These are phyloP conservation scores for Epinephelus awoara DNA, from an alignment of 2,797 vertebrate genomes.

Conservation along the genomic window DNA sequence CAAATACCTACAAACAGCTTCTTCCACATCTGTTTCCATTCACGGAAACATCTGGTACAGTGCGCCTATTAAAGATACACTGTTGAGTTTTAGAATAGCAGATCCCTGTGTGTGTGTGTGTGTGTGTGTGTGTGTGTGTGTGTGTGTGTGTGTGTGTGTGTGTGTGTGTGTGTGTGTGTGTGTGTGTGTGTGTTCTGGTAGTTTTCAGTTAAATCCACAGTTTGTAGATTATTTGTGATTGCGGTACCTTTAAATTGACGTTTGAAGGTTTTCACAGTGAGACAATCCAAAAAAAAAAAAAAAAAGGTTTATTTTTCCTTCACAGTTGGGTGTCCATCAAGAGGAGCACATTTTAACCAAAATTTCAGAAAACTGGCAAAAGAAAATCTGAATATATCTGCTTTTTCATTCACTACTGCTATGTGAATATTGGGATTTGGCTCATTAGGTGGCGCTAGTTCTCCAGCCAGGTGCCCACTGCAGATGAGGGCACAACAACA, in stretches of 20 bases:
- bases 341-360: too few species aligned
- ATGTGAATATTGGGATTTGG: too few species aligned
- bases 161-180: too few species aligned
- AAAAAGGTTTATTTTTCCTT: not conserved
- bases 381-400: too few species aligned
- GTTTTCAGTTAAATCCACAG: not conserved
- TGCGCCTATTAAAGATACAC: not conserved
- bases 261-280: not conserved
- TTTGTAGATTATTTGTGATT: not conserved
- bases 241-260: not conserved
- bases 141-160: too few species aligned
- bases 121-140: too few species aligned
- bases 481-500: too few species aligned
- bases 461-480: too few species aligned
- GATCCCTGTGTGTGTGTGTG: too few species aligned
- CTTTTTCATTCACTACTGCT: too few species aligned
- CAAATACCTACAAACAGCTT: not conserved
- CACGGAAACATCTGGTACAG: constrained; percentile 6
- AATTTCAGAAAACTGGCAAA: too few species aligned
- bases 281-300: not conserved
- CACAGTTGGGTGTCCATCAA: not conserved
- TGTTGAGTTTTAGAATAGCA: not conserved
- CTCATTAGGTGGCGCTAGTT: too few species aligned
- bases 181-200: not conserved
- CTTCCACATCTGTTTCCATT: not conserved